These are phyloP conservation scores for Lates japonicus DNA, from an alignment of 2,797 vertebrate genomes.

Conservation along the genomic window DNA sequence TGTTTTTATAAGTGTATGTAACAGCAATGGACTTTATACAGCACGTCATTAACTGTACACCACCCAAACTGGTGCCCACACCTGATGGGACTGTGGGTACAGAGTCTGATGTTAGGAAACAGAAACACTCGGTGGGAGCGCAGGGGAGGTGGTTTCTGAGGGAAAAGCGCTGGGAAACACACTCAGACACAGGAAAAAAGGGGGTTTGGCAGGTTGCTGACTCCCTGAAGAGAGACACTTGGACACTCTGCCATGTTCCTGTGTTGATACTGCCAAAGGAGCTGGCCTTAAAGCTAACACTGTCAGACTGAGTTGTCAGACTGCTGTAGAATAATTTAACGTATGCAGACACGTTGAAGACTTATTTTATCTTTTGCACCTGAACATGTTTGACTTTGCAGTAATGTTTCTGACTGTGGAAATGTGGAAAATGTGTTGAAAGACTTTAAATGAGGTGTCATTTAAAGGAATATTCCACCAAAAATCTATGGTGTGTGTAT, in stretches of 20 bases:
- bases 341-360: not conserved
- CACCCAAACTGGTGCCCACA: slow-evolving; percentile 14
- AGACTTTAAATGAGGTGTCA: slow-evolving; percentile 22
- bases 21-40: slow-evolving; percentile 20
- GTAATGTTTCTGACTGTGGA: not conserved
- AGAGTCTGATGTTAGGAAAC: slow-evolving; percentile 9
- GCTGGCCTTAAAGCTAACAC: slow-evolving; percentile 17
- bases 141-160: slow-evolving; percentile 18
- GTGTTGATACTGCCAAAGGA: slow-evolving; percentile 10
- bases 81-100: slow-evolving; percentile 1
- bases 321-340: slow-evolving; percentile 1
- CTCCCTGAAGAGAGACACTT: slow-evolving; percentile 29
- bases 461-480: slow-evolving; percentile 11
- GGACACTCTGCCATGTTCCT: not conserved
- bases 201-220: slow-evolving; percentile 34
- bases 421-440: slow-evolving; percentile 24
- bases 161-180: slow-evolving; percentile 11
- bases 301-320: not conserved
- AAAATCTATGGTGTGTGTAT: not conserved
- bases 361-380: not conserved
- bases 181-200: not conserved
- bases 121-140: slow-evolving; percentile 2
- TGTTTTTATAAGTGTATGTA: slow-evolving; percentile 54
- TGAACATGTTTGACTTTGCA: slow-evolving; percentile 24
- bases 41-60: slow-evolving; percentile 46